Base-by-base conservation (phyloP, 2,888 invertebrate genomes). In the Stratiomys singularior region DNA sequence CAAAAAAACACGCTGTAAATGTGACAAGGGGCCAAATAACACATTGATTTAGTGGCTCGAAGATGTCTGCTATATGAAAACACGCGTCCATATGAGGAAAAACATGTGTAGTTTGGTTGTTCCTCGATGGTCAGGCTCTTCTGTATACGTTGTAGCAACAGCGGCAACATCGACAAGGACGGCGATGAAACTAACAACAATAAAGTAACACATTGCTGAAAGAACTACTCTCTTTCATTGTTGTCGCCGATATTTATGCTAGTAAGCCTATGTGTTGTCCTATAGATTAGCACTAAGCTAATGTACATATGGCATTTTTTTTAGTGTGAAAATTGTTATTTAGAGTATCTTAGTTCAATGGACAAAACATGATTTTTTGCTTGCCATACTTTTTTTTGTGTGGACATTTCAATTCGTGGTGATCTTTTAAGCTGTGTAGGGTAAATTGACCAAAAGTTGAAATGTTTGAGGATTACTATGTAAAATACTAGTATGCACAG, bases 11-110 rank as follows among this genome's bases (percentile, higher is more conserved):
- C 28, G 28, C 56, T 72, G 71, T 72, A 81, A 81, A 81, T 81
- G 81, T 81, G 81, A 80, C 81, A 81, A 81, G 81, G 79, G 81
- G 81, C 81, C 81, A 81, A 81, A 81, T 81, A 81, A 81, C 80
- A 80, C 80, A 80, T 80, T 81, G 81, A 81, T 81, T 81, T 81
- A 81, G 81, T 81, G 81, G 80, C 80, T 72, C 78, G 78, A 79
- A 79, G 79, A 81, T 81, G 80, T 80, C 79, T 79, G 79, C 80
- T 79, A 78, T 80, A 81, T 80, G 71, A 28, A 72, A 72, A 72
- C 71, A 72, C 71, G 81, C 81, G 81, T 81, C 80, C 80, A 81
- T 80, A 81, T 81, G 80, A 81, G 79, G 78, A 78, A 58, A 80
- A 81, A 81, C 81, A 81, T 78, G 80, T 81, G 81, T 81, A 81